These are phyloP conservation scores for Orius laevigatus DNA, from an alignment of 1,140 invertebrate species.

Conservation along the genomic window DNA sequence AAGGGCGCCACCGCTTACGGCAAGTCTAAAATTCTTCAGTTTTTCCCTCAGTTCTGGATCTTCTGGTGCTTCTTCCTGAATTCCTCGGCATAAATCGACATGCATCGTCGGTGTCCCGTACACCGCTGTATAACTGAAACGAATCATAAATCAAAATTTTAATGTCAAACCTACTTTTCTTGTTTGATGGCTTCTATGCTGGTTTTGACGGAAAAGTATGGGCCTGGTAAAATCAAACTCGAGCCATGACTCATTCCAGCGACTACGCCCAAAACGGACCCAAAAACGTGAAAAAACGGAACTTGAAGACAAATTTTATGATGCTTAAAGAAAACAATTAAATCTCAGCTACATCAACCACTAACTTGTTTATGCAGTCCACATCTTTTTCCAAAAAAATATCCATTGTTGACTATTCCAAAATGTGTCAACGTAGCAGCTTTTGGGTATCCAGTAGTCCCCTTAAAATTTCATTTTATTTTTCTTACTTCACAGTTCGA, in stretches of 20 bases:
- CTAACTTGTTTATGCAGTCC: conserved; percentile 14
- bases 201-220: conserved; percentile 30
- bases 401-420: conserved; percentile 73
- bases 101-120: conserved; percentile 96
- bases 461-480: no score
- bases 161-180: no score
- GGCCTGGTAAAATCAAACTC: conserved; percentile 50
- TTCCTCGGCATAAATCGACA: conserved; percentile 46
- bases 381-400: conserved; percentile 23
- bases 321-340: background rate
- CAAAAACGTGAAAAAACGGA: conserved; percentile 87
- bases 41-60: conserved; percentile 6
- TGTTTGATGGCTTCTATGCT: no score
- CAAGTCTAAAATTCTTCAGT: conserved; percentile 31
- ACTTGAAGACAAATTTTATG: conserved; percentile 53
- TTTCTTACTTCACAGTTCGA: no score
- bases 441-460: conserved; percentile 77
- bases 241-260: conserved; percentile 42
- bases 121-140: conserved; percentile 52
- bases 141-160: no score
- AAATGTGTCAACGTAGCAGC: conserved; percentile 68
- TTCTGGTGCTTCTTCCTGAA: conserved; percentile 9
- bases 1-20: conserved; percentile 56
- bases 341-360: no score
- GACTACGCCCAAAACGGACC: conserved; percentile 52